Evolutionary conservation across 2,888 invertebrate species (phyloP).

Genomic region (Sylvicola cinctus): DNA sequence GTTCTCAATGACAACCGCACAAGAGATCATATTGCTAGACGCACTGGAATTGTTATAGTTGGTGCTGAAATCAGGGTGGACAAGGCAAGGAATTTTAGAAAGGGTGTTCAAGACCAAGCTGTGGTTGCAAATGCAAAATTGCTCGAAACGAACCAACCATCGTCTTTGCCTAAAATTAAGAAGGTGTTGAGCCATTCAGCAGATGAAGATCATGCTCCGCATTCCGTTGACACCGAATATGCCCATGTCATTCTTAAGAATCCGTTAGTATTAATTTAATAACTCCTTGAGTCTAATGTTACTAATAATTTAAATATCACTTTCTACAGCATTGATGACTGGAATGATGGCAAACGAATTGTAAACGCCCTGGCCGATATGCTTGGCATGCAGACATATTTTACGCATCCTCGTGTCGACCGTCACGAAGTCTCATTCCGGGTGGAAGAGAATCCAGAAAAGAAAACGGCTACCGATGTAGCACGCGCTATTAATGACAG

Average conservation of each 20-base stretch:
- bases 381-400: conserved; percentile 29
- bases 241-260: conserved; percentile 59
- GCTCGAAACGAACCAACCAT: neutral
- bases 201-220: conserved; percentile 32
- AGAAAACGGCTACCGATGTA: conserved; percentile 23
- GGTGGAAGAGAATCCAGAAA: conserved; percentile 25
- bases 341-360: conserved; percentile 54
- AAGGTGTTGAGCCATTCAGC: conserved; percentile 19
- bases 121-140: neutral
- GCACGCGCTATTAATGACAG: conserved; percentile 24
- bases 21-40: no score
- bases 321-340: conserved; percentile 20
- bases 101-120: neutral
- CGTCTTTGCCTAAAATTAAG: conserved; percentile 15
- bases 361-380: conserved; percentile 47
- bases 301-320: conserved; percentile 1
- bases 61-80: no score
- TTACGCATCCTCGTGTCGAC: conserved; percentile 32
- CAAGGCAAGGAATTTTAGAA: no score
- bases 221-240: conserved; percentile 52
- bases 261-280: conserved; percentile 33
- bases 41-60: no score
- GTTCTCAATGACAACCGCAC: no score
- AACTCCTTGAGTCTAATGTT: conserved; percentile 14
- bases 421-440: conserved; percentile 42